Conservation (phyloP, 2,888 invertebrate species). For the Agrochola macilenta region DNA sequence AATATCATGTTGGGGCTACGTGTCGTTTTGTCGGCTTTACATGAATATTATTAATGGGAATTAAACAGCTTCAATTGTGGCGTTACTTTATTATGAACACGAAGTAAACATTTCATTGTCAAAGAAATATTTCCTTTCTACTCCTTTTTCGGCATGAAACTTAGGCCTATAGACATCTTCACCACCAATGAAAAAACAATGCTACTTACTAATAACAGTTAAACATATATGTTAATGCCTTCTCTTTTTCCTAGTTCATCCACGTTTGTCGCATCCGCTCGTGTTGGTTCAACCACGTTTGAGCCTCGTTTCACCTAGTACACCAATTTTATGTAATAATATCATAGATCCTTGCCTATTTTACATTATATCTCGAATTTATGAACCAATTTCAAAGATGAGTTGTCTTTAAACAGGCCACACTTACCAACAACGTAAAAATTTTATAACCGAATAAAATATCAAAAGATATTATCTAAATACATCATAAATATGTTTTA, state of each 20-base stretch:
- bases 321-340: slow-evolving; percentile 67
- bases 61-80: not conserved
- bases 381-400: slow-evolving; percentile 35
- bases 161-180: not conserved
- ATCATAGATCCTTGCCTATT: slow-evolving; percentile 43
- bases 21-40: not conserved
- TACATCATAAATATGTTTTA: not conserved
- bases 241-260: slow-evolving; percentile 19
- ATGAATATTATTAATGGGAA: not conserved
- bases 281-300: slow-evolving; percentile 58
- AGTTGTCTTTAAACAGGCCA: slow-evolving; percentile 1
- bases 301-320: slow-evolving; percentile 61
- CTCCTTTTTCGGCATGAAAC: not conserved
- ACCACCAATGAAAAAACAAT: not conserved
- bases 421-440: not conserved
- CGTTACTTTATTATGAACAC: not conserved
- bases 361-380: slow-evolving; percentile 34
- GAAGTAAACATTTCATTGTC: no score
- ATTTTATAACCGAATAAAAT: not conserved
- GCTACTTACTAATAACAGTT: not conserved
- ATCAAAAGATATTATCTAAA: not conserved
- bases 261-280: slow-evolving; percentile 49
- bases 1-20: not conserved
- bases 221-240: slow-evolving; percentile 18
- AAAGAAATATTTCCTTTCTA: not conserved